phyloP scores from a whole-genome alignment of 2,113 vertebrate genomes.

The Xenopus tropicalis region DNA sequence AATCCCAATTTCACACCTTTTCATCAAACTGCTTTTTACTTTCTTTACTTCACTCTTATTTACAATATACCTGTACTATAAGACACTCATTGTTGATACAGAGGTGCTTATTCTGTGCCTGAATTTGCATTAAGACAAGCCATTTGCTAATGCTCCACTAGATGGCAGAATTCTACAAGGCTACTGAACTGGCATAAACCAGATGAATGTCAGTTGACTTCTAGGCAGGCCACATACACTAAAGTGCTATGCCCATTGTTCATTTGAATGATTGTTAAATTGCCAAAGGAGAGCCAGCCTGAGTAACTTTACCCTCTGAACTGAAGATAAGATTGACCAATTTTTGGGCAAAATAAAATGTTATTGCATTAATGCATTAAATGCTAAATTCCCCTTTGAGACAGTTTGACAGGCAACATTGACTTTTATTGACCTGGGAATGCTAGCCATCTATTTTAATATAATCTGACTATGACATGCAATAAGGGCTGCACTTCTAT shows the following conservation, averaged over 20 bases:
- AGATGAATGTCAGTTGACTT: constrained; percentile 31
- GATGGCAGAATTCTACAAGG: constrained; percentile 35
- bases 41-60: too few species aligned
- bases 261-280: constrained; percentile 27
- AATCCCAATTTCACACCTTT: too few species aligned
- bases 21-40: too few species aligned
- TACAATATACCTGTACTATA: too few species aligned
- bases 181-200: neutral
- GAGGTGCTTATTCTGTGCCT: too few species aligned
- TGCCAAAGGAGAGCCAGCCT: constrained; percentile 18
- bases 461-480: neutral
- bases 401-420: neutral
- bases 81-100: too few species aligned
- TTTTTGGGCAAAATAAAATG: constrained; percentile 10
- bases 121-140: neutral
- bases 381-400: constrained; percentile 1
- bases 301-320: neutral
- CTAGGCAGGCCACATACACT: constrained; percentile 11
- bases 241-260: constrained; percentile 25
- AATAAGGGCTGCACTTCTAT: neutral
- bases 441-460: constrained; percentile 5
- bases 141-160: constrained; percentile 7
- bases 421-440: neutral
- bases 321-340: constrained; percentile 5
- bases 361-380: constrained; percentile 12